A percentile compares a stretch with the other conserved stretches of the same genome.
Evolutionary conservation across 2,113 vertebrate species (phyloP).

Genomic region (Odocoileus hemionus): DNA sequence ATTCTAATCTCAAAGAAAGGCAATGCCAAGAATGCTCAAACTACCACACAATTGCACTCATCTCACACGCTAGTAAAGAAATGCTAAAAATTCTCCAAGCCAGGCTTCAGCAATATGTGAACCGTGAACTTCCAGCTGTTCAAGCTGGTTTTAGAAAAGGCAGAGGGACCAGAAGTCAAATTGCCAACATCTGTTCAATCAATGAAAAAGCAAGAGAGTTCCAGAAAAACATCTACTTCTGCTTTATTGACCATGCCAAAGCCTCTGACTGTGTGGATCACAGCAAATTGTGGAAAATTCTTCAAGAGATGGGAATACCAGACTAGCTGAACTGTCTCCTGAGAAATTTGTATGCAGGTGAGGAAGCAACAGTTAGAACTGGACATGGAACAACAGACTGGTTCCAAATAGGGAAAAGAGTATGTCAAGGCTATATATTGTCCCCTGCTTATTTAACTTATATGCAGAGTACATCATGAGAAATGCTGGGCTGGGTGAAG

Average conservation of each 20-base stretch:
- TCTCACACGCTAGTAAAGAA: background rate
- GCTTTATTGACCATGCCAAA: background rate
- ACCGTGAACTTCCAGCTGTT: background rate
- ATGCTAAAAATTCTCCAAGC: background rate
- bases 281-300: background rate
- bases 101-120: background rate
- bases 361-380: background rate
- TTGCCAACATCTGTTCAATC: background rate
- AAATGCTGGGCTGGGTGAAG: background rate
- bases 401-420: background rate
- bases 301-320: background rate
- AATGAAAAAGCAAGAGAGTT: background rate
- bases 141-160: background rate
- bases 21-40: background rate
- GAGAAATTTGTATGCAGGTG: background rate
- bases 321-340: background rate
- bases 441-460: background rate
- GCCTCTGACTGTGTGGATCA: background rate
- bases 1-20: background rate
- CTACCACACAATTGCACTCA: fast-evolving
- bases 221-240: background rate
- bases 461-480: background rate
- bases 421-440: background rate
- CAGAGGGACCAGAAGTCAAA: background rate
- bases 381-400: background rate